These are phyloP conservation scores for Epicauta chinensis DNA, from an alignment of 1,140 invertebrate species.

Conservation along the genomic window DNA sequence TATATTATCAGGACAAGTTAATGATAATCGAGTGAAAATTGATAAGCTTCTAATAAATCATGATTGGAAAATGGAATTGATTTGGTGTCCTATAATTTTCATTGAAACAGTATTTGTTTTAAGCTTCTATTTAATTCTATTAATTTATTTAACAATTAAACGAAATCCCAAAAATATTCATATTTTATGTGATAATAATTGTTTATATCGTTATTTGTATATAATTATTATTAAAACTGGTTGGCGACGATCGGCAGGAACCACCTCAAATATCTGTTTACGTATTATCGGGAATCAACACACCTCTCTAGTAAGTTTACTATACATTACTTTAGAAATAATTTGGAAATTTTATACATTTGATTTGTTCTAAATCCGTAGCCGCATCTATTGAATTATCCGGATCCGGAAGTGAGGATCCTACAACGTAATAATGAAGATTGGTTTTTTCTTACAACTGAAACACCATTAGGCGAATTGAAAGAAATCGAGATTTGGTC, in stretches of 20 bases:
- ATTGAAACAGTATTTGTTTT: neutral
- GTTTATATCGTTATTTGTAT: slow-evolving; percentile 1
- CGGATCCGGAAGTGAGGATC: slow-evolving; percentile 2
- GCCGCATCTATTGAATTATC: slow-evolving; percentile 8
- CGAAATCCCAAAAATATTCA: neutral
- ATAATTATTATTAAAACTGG: slow-evolving; percentile 4
- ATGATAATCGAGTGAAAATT: slow-evolving; percentile 6
- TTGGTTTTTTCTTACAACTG: slow-evolving; percentile 2
- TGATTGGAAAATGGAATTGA: slow-evolving; percentile 1
- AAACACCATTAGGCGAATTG: neutral
- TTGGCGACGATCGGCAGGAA: neutral
- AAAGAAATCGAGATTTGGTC: slow-evolving; percentile 4
- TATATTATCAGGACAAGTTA: neutral
- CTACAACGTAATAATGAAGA: slow-evolving; percentile 2
- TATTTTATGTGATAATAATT: neutral
- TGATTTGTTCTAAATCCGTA: neutral
- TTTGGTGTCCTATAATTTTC: neutral
- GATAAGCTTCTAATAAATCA: neutral
- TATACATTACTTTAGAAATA: too few relatives aligned
- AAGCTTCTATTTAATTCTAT: neutral
- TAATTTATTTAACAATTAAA: neutral
- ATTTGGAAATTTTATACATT: too few relatives aligned
- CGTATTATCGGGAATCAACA: neutral
- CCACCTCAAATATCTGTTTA: slow-evolving; percentile 7
- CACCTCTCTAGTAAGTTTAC: too few relatives aligned